Evolutionary conservation across 2,888 invertebrate genomes (phyloP).

Genomic region (Timema podura): DNA sequence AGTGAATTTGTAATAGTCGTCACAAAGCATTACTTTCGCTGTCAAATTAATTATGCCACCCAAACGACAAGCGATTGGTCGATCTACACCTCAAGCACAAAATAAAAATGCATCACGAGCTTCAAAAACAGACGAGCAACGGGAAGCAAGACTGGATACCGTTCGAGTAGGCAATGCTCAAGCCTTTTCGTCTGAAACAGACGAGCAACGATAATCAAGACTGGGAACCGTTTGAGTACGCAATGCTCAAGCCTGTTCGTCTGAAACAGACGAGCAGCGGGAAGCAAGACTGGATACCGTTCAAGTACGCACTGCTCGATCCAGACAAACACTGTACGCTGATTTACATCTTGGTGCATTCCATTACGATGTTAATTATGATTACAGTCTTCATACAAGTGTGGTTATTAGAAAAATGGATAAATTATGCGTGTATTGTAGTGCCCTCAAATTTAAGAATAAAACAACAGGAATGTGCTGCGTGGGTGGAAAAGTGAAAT

Average conservation of each 20-base stretch:
- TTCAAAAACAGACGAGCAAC: constrained; percentile 12
- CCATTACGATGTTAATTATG: constrained; percentile 3
- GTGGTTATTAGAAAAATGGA: neutral
- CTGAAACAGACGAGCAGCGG: too few species aligned
- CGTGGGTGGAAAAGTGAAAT: neutral
- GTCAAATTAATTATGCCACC: constrained; percentile 9
- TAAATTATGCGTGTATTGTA: constrained; percentile 4
- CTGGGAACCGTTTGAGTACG: too few species aligned
- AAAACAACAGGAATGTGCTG: neutral
- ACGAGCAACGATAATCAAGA: too few species aligned
- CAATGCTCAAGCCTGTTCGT: too few species aligned
- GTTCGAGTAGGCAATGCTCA: neutral
- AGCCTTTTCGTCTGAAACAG: too few species aligned
- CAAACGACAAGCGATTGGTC: neutral
- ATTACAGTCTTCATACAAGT: neutral
- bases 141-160: constrained; percentile 4
- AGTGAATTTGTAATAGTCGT: too few species aligned
- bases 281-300: neutral
- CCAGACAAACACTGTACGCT: neutral
- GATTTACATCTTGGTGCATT: constrained; percentile 1
- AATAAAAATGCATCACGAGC: constrained; percentile 1
- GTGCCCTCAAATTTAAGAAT: neutral
- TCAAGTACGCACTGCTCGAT: neutral
- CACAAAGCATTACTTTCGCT: too few species aligned
- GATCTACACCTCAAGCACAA: neutral